phyloP scores from a whole-genome alignment of 2,888 invertebrate genomes.

The Ditylenchus weischeri region DNA sequence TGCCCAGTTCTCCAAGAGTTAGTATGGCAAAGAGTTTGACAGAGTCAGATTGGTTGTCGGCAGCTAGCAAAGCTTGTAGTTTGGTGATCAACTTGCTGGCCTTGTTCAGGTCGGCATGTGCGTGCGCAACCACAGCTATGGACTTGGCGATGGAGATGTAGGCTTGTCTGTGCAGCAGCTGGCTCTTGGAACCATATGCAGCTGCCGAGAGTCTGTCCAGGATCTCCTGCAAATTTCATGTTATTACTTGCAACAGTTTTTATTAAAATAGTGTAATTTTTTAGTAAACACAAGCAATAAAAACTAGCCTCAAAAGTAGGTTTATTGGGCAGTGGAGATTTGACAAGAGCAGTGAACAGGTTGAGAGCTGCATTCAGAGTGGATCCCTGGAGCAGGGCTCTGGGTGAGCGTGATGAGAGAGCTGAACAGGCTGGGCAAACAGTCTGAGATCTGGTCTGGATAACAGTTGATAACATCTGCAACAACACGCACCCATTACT shows the following conservation, averaged over 20 bases:
- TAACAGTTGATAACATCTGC: slow-evolving; percentile 32
- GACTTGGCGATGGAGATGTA: slow-evolving; percentile 27
- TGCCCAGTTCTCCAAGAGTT: slow-evolving; percentile 92
- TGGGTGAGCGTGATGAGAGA: slow-evolving; percentile 27
- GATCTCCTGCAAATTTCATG: slow-evolving; percentile 27
- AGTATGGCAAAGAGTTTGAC: slow-evolving; percentile 76
- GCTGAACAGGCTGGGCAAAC: slow-evolving; percentile 36
- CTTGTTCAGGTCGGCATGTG: slow-evolving; percentile 16
- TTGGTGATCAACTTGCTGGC: slow-evolving; percentile 16
- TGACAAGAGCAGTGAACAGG: slow-evolving; percentile 81
- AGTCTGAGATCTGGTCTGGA: slow-evolving; percentile 27
- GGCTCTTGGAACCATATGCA: slow-evolving; percentile 13
- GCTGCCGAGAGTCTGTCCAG: slow-evolving; percentile 19
- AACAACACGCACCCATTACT: slow-evolving; percentile 5
- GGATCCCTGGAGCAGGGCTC: slow-evolving; percentile 77
- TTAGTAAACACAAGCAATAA: no score
- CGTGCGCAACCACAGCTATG: slow-evolving; percentile 20
- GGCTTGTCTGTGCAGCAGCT: slow-evolving; percentile 22
- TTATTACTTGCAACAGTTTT: no score
- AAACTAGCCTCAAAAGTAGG: slow-evolving; percentile 49
- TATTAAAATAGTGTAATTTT: no score
- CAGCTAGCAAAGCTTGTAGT: slow-evolving; percentile 7
- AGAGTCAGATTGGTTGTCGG: slow-evolving; percentile 6
- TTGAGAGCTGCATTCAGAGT: slow-evolving; percentile 87
- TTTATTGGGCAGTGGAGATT: slow-evolving; percentile 70